Evolutionary conservation across 2,888 invertebrate genomes (phyloP), one percentile per base, ranked within the genome.

Genomic region (Stratiomys singularior): DNA sequence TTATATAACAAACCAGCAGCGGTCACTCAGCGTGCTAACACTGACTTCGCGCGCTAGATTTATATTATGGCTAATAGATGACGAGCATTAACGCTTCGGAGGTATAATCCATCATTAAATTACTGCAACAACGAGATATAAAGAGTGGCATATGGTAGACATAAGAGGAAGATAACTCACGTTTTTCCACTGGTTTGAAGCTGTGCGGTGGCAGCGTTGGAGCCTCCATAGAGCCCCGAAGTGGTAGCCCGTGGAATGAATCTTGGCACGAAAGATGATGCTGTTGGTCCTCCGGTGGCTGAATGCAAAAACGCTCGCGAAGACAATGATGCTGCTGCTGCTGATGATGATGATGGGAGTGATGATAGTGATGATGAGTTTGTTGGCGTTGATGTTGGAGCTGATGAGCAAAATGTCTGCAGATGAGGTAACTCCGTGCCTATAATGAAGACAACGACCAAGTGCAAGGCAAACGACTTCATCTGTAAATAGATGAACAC

Each of bases 391-490:
- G 72, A 37, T 69, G 77, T 7, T 21, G 76, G 37, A 30, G 67
- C 15, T 56, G 79, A 79, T 76, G 78, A 76, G 77, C 79, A 76
- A 66, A 77, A 77, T 67, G 63, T 72, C 44, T 58, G 67, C 69
- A 79, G 77, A 47, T 60, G 76, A 78, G 79, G 80, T 76, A 79
- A 79, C 77, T 80, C 80, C 72, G 81, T 77, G 81, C 81, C 81
- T 78, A 83, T 80, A 79, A 83, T 81, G 80, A 85, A 82, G 80
- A 84, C 82, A 82, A 83, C 83, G 81, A 84, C 83, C 84, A 86
- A 86, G 85, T 85, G 86, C 85, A 87, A 86, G 86, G 86, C 84
- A 83, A 85, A 84, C 84, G 85, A 83, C 84, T 84, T 85, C 84
- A 84, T 84, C 85, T 85, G 82, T 21, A 82, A 83, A 60, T 77